Conservation (phyloP, 2,113 vertebrate genomes). For the Cervus canadensis region DNA sequence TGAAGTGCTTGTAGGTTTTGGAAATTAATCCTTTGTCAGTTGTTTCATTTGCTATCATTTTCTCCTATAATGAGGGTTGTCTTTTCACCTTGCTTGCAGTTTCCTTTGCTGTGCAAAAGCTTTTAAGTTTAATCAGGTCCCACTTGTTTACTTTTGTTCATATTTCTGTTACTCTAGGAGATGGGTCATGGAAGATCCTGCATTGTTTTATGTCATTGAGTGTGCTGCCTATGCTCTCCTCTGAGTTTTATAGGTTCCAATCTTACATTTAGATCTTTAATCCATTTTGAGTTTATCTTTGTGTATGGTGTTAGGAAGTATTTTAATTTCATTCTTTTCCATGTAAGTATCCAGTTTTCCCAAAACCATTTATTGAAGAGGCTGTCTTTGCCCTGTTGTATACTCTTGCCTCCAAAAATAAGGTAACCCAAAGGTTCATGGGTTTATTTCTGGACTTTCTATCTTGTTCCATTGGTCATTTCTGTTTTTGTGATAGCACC, state of each 20-base stretch:
- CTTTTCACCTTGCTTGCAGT: neutral
- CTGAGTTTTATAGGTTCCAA: neutral
- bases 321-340: neutral
- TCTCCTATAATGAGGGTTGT: neutral
- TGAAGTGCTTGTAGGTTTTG: neutral
- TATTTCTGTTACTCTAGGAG: neutral
- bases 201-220: neutral
- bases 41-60: neutral
- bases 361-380: neutral
- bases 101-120: neutral
- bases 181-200: neutral
- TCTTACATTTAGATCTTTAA: neutral
- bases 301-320: neutral
- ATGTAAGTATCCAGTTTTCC: neutral
- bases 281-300: neutral
- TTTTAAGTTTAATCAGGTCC: neutral
- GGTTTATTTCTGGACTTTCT: neutral
- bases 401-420: neutral
- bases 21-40: neutral
- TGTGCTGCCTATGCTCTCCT: neutral
- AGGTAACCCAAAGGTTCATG: neutral
- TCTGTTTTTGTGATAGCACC: neutral
- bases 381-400: neutral
- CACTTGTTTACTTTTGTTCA: neutral
- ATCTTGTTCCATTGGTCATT: neutral